Percentiles rank a stretch among this genome's conserved stretches.
phyloP scores from a whole-genome alignment of 2,797 vertebrate genomes.

The Rousettus madagascariensis region DNA sequence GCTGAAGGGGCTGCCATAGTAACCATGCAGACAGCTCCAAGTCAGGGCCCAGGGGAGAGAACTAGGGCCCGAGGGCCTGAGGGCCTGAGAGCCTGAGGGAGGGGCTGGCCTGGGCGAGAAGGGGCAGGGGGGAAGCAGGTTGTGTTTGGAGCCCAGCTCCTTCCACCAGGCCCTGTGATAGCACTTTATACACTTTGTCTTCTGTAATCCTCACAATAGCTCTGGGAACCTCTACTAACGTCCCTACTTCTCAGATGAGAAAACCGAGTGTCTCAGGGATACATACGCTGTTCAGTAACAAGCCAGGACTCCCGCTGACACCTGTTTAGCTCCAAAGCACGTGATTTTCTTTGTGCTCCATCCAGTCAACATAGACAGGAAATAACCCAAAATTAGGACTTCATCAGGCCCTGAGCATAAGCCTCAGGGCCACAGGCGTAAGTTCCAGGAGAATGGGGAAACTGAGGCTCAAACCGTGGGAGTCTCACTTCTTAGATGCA shows the following conservation, averaged over 20 bases:
- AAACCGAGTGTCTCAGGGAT: background rate
- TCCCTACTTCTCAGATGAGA: background rate
- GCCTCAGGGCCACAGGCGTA: fast-evolving
- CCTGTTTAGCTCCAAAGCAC: background rate
- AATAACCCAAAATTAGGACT: background rate
- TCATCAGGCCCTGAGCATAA: fast-evolving
- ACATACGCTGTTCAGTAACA: background rate
- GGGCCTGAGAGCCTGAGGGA: background rate
- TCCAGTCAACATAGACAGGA: background rate
- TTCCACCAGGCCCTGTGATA: background rate
- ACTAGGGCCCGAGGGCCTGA: background rate
- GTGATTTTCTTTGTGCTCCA: background rate
- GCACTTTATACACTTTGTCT: fast-evolving
- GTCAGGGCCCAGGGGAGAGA: background rate
- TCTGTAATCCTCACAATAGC: background rate
- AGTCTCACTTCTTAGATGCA: background rate
- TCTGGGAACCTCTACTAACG: background rate
- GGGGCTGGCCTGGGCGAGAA: background rate
- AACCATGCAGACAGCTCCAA: background rate
- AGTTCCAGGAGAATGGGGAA: background rate
- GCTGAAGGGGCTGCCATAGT: conserved; percentile 32
- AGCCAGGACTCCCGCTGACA: background rate
- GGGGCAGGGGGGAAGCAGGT: fast-evolving
- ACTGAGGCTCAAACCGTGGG: background rate
- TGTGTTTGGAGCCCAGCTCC: background rate